Evolutionary conservation across 2,113 vertebrate genomes (phyloP), one percentile per base, ranked within the genome.

Genomic region (Sapayoa aenigma): DNA sequence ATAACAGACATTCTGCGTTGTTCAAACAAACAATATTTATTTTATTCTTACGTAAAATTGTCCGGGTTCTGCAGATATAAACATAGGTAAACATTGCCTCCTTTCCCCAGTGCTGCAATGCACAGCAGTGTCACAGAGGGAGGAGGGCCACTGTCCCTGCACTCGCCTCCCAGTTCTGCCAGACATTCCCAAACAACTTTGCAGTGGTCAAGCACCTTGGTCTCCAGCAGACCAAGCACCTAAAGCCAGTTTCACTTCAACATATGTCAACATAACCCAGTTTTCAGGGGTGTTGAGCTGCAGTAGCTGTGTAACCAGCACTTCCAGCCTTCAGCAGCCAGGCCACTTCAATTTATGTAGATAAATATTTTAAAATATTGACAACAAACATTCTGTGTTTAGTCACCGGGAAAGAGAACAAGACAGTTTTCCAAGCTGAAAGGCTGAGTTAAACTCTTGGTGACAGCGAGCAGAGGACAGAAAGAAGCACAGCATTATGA

Each of bases 41-140:
- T 96, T 90, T 95, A 89, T 94, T 95, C 95, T 95, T 97, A 95
- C 74, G 65, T 94, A 95, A 96, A 94, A 93, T 77, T 78, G 68
- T 21, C 62, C 11, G 0, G 65, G 60, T 55, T 75, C 66, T 89
- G 79, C 85, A 93, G 92, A 93, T 86, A 67, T 49, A 95, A 93
- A 95, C 95, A 76, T 3, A 37, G 91, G 91, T 91, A 95, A 96
- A 96, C 79, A 95, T 72, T 69, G 46, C 83, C 88, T 95, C 65
- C 85, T 90, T 50, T 92, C 65, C 82, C 39, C 59, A 52, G 63
- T 2, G 28, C 65, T 31, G 60, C 52, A 76, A 3, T 2, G 42
- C 76, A 79, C 50, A 81, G 71, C 49, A 73, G 37, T 49, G 41
- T 9, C 60, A 39, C 30, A 44, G 47, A 33, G n/a, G 72, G 14